Base-by-base conservation (phyloP, 2,113 vertebrate genomes). In the Mola mola region DNA sequence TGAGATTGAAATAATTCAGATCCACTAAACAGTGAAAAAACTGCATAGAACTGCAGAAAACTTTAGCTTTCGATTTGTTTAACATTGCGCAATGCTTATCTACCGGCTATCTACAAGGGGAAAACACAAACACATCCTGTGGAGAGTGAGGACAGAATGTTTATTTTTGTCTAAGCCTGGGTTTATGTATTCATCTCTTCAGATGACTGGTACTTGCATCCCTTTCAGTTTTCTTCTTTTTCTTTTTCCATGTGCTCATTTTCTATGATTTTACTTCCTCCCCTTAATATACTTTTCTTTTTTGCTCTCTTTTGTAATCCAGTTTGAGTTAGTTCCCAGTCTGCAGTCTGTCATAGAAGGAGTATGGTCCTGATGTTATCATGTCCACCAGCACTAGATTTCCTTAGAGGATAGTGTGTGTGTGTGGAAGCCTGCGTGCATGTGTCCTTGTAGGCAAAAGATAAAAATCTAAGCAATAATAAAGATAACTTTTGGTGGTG, bases 311-410 rank as follows among this genome's bases (percentile, higher is more conserved):
- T 66, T 43, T 79, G 7, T 85, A 81, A 88, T 86, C 69, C 38
- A 68, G 63, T 89, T 90, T 85, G 64, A 70, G 25, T 68, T 70
- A 61, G 56, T 70, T 80, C 51, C 37, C n/a, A 55, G 64, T 65
- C 83, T 84, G 79, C 66, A 49, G 48, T 82, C 75, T 85, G 78
- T 88, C 83, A 90, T 42, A 84, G 47, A 64, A 66, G 25, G 77
- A 79, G 46, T 55, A 75, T 26, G 53, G 67, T 66, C 48, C 57
- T 81, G 72, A 88, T 85, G 65, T 78, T 88, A 88, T 89, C 87
- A 58, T 47, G 46, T 72, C 64, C 64, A 82, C 85, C 80, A 72
- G 59, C 42, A 66, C 50, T 56, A 53, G 48, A 83, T 81, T 84
- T 89, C 85, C 81, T 79, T 70, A 62, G 72, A 85, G 51, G 69